Conservation (phyloP, 2,113 vertebrate genomes). For the Dasyurus viverrinus region DNA sequence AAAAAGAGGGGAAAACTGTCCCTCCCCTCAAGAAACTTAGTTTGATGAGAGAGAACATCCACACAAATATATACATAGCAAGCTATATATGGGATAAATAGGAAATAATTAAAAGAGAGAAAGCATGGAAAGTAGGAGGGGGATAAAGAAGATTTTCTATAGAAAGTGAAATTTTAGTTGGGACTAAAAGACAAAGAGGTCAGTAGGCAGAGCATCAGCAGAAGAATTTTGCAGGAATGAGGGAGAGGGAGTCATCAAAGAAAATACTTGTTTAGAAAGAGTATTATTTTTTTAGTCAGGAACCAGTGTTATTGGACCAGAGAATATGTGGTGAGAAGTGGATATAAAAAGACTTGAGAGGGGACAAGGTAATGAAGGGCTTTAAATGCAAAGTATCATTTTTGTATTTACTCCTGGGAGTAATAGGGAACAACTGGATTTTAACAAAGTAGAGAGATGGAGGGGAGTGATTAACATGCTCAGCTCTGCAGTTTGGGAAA, state of each 20-base stretch:
- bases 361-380: background rate
- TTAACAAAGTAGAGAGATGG: background rate
- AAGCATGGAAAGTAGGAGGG: background rate
- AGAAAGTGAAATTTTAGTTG: background rate
- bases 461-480: background rate
- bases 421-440: background rate
- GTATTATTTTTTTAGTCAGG: background rate
- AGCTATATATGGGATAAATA: background rate
- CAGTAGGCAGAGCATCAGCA: background rate
- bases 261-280: background rate
- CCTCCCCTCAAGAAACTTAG: background rate
- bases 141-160: background rate
- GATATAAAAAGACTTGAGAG: background rate
- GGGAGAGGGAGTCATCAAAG: background rate
- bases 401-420: background rate
- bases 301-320: background rate
- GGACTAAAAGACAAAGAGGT: background rate
- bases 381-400: background rate
- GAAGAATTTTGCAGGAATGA: background rate
- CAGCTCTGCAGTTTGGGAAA: background rate
- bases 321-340: background rate
- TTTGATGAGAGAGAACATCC: background rate
- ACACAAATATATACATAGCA: background rate
- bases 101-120: background rate
- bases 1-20: background rate